A percentile compares a stretch with the other conserved stretches of the same genome.
Evolutionary conservation across 2,888 invertebrate species (phyloP).

Genomic region (Luperina nickerlii): DNA sequence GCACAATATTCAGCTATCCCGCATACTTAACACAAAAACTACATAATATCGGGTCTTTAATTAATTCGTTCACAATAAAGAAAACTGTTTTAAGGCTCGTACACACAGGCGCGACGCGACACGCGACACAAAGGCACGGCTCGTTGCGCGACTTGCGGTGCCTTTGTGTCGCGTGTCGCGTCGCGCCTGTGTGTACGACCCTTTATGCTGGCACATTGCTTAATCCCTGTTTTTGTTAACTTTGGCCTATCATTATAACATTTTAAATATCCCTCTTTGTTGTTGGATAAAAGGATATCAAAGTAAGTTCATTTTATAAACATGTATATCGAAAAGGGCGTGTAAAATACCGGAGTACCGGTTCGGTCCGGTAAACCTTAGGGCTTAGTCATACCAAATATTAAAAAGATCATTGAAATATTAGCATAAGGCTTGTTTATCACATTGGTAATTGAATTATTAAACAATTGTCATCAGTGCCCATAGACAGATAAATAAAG

Average conservation of each 20-base stretch:
- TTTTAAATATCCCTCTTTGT: slow-evolving; percentile 1
- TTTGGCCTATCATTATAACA: background rate
- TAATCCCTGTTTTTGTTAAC: slow-evolving; percentile 6
- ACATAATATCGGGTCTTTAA: slow-evolving; percentile 13
- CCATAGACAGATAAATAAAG: background rate
- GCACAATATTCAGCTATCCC: slow-evolving; percentile 24
- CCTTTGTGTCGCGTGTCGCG: too few relatives aligned
- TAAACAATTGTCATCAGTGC: background rate
- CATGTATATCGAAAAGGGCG: background rate
- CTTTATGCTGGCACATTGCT: slow-evolving; percentile 49
- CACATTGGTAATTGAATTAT: background rate
- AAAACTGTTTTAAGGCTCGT: slow-evolving; percentile 15
- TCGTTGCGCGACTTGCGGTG: too few relatives aligned
- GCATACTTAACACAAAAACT: slow-evolving; percentile 30
- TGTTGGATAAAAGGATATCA: background rate
- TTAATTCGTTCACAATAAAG: slow-evolving; percentile 34
- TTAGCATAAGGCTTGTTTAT: background rate
- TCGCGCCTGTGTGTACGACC: too few relatives aligned
- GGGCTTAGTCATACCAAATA: background rate
- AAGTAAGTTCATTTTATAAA: background rate
- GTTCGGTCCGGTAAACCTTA: background rate
- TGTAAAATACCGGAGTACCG: too few relatives aligned
- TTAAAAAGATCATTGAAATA: background rate
- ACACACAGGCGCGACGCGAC: too few relatives aligned
- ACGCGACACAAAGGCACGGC: too few relatives aligned